Conservation (phyloP, 2,113 vertebrate species). For the Malurus alboscapulatus region DNA sequence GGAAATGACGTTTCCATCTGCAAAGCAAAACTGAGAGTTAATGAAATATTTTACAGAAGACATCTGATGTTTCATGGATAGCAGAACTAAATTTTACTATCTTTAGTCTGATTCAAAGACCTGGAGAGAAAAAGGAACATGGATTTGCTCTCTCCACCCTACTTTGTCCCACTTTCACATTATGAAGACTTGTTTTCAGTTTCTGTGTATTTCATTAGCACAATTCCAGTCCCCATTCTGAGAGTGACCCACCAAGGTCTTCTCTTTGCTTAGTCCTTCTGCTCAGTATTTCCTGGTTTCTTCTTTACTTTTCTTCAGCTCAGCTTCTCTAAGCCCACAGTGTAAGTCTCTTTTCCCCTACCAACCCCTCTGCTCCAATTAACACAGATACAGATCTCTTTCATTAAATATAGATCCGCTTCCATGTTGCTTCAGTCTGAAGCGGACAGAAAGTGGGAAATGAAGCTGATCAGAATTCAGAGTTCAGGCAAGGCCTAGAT, state of each 20-base stretch:
- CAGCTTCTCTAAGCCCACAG: neutral
- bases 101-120: neutral
- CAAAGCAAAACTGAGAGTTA: neutral
- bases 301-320: neutral
- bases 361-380: neutral
- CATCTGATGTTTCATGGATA: neutral
- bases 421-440: neutral
- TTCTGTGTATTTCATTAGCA: neutral
- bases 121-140: neutral
- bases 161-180: neutral
- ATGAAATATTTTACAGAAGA: neutral
- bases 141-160: neutral
- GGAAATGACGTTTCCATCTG: neutral
- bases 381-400: neutral
- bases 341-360: neutral
- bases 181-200: neutral
- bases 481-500: neutral
- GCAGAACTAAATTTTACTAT: neutral
- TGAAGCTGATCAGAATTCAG: neutral
- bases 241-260: neutral
- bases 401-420: neutral
- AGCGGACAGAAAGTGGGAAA: neutral
- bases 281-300: neutral
- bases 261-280: neutral
- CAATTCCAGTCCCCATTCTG: neutral